Conservation (phyloP, 2,797 vertebrate genomes). For the Gallirallus australis region DNA sequence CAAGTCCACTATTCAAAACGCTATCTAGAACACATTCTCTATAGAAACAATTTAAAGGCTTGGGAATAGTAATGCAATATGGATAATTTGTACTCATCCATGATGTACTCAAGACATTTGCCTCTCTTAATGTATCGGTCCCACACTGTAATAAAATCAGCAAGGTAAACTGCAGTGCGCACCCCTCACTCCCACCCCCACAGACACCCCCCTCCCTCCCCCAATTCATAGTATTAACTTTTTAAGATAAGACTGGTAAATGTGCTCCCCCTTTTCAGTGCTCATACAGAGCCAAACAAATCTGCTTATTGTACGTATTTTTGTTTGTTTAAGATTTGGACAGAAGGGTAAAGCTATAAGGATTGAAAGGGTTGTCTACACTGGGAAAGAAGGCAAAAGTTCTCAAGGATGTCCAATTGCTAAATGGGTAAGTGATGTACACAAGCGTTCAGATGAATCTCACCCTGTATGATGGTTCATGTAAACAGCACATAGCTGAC, state of each 20-base stretch:
- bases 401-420: constrained; percentile 98
- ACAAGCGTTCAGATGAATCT: not conserved
- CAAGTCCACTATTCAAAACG: constrained; percentile 6
- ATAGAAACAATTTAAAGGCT: constrained; percentile 4
- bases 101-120: constrained; percentile 9
- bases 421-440: constrained; percentile 93
- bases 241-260: constrained; percentile 45
- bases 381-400: constrained; percentile 99
- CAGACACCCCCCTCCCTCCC: not conserved
- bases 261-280: constrained; percentile 23
- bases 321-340: constrained; percentile 88
- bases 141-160: constrained; percentile 13
- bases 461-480: not conserved
- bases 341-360: constrained; percentile 92
- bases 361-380: constrained; percentile 96
- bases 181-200: not conserved
- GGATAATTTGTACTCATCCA: not conserved
- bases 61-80: constrained; percentile 15
- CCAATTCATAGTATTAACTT: constrained; percentile 38
- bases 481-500: not conserved
- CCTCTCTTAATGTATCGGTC: not conserved
- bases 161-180: not conserved
- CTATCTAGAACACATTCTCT: constrained; percentile 2
- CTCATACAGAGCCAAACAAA: not conserved
- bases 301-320: constrained; percentile 63